phyloP scores from a whole-genome alignment of 2,113 vertebrate genomes.

The Peromyscus californicus region DNA sequence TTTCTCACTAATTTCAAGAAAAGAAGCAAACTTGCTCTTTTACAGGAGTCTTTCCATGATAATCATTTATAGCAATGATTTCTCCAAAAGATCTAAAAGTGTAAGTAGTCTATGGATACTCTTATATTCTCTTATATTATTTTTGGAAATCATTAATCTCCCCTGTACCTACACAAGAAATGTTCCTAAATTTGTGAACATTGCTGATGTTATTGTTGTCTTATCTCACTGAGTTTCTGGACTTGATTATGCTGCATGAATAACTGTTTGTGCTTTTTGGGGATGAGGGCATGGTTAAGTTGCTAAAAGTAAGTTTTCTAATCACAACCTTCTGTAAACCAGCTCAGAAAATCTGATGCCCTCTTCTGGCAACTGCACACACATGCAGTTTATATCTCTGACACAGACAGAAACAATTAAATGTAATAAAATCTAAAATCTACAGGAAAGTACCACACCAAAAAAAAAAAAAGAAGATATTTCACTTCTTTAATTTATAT shows the following conservation, averaged over 20 bases:
- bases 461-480: not conserved
- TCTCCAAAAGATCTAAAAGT: not conserved
- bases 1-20: constrained; percentile 32
- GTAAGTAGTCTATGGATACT: not conserved
- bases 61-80: constrained; percentile 2
- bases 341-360: no score
- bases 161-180: not conserved
- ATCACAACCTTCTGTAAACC: no score
- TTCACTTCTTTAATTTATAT: not conserved
- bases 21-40: not conserved
- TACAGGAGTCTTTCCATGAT: not conserved
- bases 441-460: not conserved
- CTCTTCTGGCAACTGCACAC: not conserved
- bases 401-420: not conserved
- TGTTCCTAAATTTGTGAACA: not conserved
- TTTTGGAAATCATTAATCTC: not conserved
- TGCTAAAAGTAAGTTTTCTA: not conserved
- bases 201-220: not conserved
- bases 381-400: not conserved
- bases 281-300: not conserved
- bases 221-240: not conserved
- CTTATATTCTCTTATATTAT: not conserved
- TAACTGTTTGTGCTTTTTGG: not conserved
- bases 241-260: not conserved
- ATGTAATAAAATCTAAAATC: not conserved